Evolutionary conservation across 2,797 vertebrate species (phyloP), one percentile per base, ranked within the genome.

Genomic region (Macrochelys suwanniensis): DNA sequence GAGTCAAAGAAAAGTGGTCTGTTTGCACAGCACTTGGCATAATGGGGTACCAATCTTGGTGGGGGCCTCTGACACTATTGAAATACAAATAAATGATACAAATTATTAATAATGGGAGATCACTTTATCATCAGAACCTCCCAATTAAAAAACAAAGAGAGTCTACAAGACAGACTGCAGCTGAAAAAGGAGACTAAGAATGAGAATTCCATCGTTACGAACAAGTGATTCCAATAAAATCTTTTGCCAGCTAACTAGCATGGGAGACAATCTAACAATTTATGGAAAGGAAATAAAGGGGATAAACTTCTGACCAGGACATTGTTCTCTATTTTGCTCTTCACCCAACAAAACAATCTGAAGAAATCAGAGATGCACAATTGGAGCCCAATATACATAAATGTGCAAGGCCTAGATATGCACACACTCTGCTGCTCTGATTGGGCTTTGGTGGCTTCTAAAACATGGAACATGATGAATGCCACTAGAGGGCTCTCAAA

Each of bases 81-180:
- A 54, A 88, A 92, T 6, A 56, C 10, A 92, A 54, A 57, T 49
- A 47, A 84, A 53, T 53, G 17, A 53, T 53, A 11, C 0, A 12
- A 7, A 51, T 2, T 9, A 1, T 6, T 49, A 59, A 28, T 3
- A 85, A 86, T 37, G 5, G 51, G 71, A 76, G 26, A 25, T 68
- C 13, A 1, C 50, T 23, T 45, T 50, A 88, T 61, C 5, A 12
- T 23, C 25, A 0, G 0, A 85, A 53, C 6, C 5, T 54, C 6
- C 4, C 54, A 8, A 4, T 0, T 11, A 19, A 16, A n/a, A 53
- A 21, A 1, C 4, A 13, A 47, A 11, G 31, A n/a, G n/a, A 2
- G 12, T 28, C 89, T 61, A 61, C 26, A 76, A 57, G 54, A 65
- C 16, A 65, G 33, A 26, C 51, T 65, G 28, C 37, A 4, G 11